These are phyloP conservation scores for Octopus bimaculoides DNA, from an alignment of 1,140 invertebrate species.

Conservation along the genomic window DNA sequence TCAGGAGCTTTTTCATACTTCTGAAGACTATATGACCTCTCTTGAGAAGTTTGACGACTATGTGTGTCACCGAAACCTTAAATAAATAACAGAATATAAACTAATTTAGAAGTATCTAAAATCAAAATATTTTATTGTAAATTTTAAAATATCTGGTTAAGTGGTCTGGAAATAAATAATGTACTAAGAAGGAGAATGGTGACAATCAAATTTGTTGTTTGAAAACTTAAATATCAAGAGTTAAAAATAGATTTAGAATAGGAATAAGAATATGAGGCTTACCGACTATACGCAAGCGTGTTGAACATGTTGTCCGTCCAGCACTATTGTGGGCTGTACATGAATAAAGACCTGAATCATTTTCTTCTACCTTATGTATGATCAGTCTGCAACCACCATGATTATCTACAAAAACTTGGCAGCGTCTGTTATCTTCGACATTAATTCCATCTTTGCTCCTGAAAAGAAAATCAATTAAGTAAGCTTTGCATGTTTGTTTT, in stretches of 20 bases:
- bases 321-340: slow-evolving; percentile 44
- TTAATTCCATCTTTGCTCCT: slow-evolving; percentile 50
- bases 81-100: no score
- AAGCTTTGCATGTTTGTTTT: no score
- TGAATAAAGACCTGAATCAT: slow-evolving; percentile 50
- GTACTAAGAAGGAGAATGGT: no score
- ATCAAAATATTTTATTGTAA: no score
- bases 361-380: slow-evolving; percentile 39
- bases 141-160: no score
- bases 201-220: no score
- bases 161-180: no score
- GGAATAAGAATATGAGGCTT: slow-evolving; percentile 12
- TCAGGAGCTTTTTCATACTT: slow-evolving; percentile 6
- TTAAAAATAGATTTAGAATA: no score
- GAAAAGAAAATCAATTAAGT: slow-evolving; percentile 12
- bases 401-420: slow-evolving; percentile 35
- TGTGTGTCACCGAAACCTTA: no score
- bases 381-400: slow-evolving; percentile 45
- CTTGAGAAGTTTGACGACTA: no score
- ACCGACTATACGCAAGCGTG: slow-evolving; percentile 49
- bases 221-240: no score
- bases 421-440: slow-evolving; percentile 30
- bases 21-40: neutral
- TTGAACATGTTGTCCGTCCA: slow-evolving; percentile 48
- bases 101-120: no score